Percentiles rank a stretch among this genome's conserved stretches.
These are phyloP conservation scores for Chorisops tibialis DNA, from an alignment of 2,888 invertebrate genomes.

Conservation along the genomic window DNA sequence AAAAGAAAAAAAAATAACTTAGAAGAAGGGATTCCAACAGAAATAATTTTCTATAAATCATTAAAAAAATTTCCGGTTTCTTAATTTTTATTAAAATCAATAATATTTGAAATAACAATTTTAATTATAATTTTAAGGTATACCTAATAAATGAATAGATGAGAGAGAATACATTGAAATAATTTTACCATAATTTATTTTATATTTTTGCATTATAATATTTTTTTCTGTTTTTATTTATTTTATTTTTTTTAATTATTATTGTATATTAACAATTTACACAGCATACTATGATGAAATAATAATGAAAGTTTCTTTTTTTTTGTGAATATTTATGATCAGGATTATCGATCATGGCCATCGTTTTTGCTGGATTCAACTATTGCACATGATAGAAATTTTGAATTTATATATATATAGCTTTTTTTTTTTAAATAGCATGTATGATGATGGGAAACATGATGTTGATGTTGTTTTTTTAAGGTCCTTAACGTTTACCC, in stretches of 20 bases:
- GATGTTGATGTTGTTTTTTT: neutral
- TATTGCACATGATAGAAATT: neutral
- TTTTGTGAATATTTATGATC: neutral
- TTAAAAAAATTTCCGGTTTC: neutral
- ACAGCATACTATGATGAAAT: slow-evolving; percentile 7
- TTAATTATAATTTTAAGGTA: neutral
- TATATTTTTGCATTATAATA: slow-evolving; percentile 17
- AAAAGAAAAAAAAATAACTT: too few relatives aligned
- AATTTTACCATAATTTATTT: slow-evolving; percentile 21
- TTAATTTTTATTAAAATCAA: slow-evolving; percentile 19
- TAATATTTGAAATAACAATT: slow-evolving; percentile 13
- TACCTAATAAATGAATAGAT: neutral
- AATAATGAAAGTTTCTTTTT: neutral
- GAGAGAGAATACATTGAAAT: slow-evolving; percentile 16
- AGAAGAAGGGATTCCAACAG: too few relatives aligned
- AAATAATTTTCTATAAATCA: too few relatives aligned
- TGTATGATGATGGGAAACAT: slow-evolving; percentile 14
- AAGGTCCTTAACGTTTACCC: slow-evolving; percentile 54
- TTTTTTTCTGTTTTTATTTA: slow-evolving; percentile 22
- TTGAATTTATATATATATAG: neutral
- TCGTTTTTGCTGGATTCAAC: neutral
- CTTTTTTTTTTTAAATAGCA: neutral
- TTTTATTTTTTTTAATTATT: slow-evolving; percentile 2
- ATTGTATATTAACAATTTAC: slow-evolving; percentile 19
- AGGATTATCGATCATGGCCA: neutral